Evolutionary conservation across 2,797 vertebrate species (phyloP).

Genomic region (Chromis chromis): DNA sequence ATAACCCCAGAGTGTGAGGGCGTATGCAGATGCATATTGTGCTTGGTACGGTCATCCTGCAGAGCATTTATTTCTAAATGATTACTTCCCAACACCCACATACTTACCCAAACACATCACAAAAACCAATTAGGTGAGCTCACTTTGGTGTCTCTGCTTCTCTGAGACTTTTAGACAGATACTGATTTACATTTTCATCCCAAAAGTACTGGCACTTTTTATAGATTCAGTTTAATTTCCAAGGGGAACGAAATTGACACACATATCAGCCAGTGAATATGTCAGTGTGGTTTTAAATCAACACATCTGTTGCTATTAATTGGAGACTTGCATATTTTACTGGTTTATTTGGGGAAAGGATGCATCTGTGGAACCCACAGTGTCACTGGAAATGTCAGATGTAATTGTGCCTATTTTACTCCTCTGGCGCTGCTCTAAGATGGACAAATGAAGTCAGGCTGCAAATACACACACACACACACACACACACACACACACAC

Average conservation of each 20-base stretch:
- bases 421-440: conserved; percentile 23
- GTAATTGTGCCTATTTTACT: conserved; percentile 62
- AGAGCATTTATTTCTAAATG: conserved; percentile 18
- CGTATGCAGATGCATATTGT: conserved; percentile 24
- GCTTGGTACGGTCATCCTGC: conserved; percentile 5
- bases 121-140: conserved; percentile 35
- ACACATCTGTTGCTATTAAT: conserved; percentile 79
- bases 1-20: background rate
- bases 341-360: conserved; percentile 54
- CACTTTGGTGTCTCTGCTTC: conserved; percentile 25
- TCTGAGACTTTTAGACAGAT: conserved; percentile 22
- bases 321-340: conserved; percentile 76
- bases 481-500: background rate
- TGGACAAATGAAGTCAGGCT: conserved; percentile 19
- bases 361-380: conserved; percentile 39
- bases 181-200: conserved; percentile 44
- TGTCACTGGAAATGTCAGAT: conserved; percentile 76
- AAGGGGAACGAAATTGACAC: conserved; percentile 56
- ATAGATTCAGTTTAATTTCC: conserved; percentile 37
- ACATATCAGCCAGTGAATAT: conserved; percentile 63
- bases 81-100: conserved; percentile 19
- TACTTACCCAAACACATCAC: conserved; percentile 17
- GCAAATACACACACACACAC: background rate
- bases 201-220: conserved; percentile 13
- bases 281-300: conserved; percentile 58